A percentile compares a stretch with the other conserved stretches of the same genome.
phyloP scores from a whole-genome alignment of 2,797 vertebrate genomes.

The Liasis olivaceus region DNA sequence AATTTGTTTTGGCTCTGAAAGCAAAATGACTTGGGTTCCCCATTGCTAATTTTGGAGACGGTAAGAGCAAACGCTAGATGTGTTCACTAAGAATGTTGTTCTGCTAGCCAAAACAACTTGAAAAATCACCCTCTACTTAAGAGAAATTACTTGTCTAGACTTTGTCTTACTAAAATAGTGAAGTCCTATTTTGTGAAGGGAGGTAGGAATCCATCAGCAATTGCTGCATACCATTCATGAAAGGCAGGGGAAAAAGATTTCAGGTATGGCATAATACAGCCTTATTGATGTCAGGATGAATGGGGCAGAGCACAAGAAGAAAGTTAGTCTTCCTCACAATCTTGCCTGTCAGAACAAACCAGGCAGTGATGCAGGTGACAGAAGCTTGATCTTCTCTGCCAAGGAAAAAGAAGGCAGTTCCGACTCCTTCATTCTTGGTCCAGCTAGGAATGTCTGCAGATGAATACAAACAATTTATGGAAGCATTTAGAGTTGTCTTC shows the following conservation, averaged over 20 bases:
- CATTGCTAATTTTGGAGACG: neutral
- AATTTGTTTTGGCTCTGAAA: neutral
- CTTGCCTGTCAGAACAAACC: neutral
- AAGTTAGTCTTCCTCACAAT: neutral
- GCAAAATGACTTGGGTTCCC: neutral
- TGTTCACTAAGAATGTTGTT: neutral
- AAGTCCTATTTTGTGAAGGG: neutral
- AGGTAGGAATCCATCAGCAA: neutral
- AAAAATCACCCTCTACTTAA: neutral
- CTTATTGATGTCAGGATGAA: neutral
- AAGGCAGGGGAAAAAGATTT: neutral
- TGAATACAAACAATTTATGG: constrained; percentile 78
- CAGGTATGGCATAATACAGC: neutral
- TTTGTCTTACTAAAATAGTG: constrained; percentile 2
- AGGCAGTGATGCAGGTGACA: neutral
- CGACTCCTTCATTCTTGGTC: constrained; percentile 4
- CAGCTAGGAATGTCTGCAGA: constrained; percentile 51
- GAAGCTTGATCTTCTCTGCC: constrained; percentile 24
- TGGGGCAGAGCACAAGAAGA: neutral
- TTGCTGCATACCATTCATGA: neutral
- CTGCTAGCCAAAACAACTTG: neutral
- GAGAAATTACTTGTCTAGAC: neutral
- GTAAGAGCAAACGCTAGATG: neutral
- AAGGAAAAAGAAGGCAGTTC: neutral
- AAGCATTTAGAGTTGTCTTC: constrained; percentile 78